Evolutionary conservation across 2,888 invertebrate genomes (phyloP).

Genomic region (Scelioninae gen. 1): DNA sequence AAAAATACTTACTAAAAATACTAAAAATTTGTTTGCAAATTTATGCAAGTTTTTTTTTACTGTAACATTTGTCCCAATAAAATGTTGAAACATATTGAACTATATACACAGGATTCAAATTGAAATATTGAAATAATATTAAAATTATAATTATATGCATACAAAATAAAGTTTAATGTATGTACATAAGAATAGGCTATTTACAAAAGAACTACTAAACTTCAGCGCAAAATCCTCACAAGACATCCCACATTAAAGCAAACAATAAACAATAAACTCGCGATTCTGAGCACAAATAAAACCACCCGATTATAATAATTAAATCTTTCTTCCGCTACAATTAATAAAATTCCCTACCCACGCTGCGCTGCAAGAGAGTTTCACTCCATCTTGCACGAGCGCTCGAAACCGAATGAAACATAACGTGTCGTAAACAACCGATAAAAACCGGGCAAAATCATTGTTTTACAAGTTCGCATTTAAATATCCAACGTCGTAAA

Average conservation of each 20-base stretch:
- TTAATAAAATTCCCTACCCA: conserved; percentile 43
- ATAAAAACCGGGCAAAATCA: conserved; percentile 52
- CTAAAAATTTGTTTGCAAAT: too few relatives aligned
- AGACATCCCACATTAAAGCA: conserved; percentile 20
- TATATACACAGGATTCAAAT: too few relatives aligned
- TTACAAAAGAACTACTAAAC: conserved; percentile 10
- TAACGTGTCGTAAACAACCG: conserved; percentile 44
- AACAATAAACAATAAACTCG: conserved; percentile 26
- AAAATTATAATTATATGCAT: not conserved
- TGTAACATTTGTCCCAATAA: too few relatives aligned
- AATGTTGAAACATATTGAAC: too few relatives aligned
- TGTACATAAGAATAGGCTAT: not conserved
- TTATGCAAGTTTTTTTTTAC: too few relatives aligned
- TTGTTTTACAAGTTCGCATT: conserved; percentile 59
- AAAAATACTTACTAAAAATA: too few relatives aligned
- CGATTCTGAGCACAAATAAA: conserved; percentile 29
- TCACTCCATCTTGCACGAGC: not conserved
- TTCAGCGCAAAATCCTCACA: conserved; percentile 20
- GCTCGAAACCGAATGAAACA: conserved; percentile 39
- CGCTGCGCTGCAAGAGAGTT: conserved; percentile 19
- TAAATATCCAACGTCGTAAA: conserved; percentile 55
- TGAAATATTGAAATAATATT: not conserved
- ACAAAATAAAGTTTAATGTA: not conserved
- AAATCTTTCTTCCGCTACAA: conserved; percentile 45
- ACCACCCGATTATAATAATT: conserved; percentile 44